Percentiles rank a stretch among this genome's conserved stretches.
Conservation (phyloP, 2,888 invertebrate species). For the Stenodera caucasica region DNA sequence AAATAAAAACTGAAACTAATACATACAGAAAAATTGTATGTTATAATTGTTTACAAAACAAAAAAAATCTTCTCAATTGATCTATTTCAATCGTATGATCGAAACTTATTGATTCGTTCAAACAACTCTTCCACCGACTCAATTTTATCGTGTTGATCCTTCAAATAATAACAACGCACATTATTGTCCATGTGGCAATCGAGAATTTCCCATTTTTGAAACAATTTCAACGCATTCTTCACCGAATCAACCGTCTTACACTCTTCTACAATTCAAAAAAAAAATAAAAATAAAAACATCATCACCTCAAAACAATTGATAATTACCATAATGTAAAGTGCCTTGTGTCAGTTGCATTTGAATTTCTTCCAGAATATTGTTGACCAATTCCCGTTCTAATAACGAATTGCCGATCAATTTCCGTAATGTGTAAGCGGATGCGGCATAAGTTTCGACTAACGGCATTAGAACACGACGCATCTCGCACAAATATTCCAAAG, state of each 20-base stretch:
- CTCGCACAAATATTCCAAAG: constrained; percentile 44
- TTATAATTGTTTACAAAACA: neutral
- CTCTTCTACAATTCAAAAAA: constrained; percentile 67
- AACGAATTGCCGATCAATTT: constrained; percentile 61
- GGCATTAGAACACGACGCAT: constrained; percentile 68
- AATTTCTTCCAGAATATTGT: constrained; percentile 67
- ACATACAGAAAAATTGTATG: constrained; percentile 1
- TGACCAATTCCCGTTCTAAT: constrained; percentile 69
- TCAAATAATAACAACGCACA: constrained; percentile 49
- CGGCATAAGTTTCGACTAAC: constrained; percentile 73
- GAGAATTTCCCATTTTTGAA: constrained; percentile 79
- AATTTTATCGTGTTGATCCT: constrained; percentile 47
- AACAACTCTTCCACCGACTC: constrained; percentile 46
- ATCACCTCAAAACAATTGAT: neutral
- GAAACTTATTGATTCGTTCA: constrained; percentile 48
- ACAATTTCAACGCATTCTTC: constrained; percentile 79
- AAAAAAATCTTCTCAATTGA: neutral
- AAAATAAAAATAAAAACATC: constrained; percentile 19
- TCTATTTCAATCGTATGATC: constrained; percentile 17
- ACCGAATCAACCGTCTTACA: constrained; percentile 86
- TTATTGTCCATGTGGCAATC: constrained; percentile 59
- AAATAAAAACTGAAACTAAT: neutral
- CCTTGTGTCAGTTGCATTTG: constrained; percentile 64
- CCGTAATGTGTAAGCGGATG: constrained; percentile 64
- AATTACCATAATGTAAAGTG: constrained; percentile 64